Conservation (phyloP, 2,113 vertebrate species). For the Gracilinanus agilis region DNA sequence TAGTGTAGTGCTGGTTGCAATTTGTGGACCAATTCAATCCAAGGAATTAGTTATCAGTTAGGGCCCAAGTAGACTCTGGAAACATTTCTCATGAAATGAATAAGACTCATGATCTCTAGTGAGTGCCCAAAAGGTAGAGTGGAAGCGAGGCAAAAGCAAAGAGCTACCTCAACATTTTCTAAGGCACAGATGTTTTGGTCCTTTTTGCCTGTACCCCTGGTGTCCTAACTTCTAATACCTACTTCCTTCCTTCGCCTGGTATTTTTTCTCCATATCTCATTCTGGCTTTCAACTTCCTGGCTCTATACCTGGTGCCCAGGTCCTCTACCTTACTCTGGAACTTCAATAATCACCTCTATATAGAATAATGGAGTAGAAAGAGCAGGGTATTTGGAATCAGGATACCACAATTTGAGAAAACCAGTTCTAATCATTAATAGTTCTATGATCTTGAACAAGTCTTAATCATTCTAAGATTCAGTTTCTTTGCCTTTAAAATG, state of each 20-base stretch:
- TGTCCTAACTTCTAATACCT: not conserved
- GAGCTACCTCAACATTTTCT: not conserved
- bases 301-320: not conserved
- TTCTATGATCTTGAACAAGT: not conserved
- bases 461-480: not conserved
- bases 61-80: not conserved
- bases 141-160: not conserved
- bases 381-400: not conserved
- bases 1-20: not conserved
- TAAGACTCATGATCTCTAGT: not conserved
- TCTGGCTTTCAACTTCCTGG: not conserved
- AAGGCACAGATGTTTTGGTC: not conserved
- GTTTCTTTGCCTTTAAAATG: not conserved
- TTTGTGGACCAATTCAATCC: not conserved
- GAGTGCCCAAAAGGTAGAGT: not conserved
- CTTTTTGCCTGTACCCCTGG: not conserved
- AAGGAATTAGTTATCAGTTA: not conserved
- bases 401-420: not conserved
- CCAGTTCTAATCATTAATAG: not conserved
- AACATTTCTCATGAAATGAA: not conserved
- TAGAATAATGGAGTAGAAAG: not conserved
- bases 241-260: not conserved
- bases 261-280: not conserved
- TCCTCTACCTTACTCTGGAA: not conserved
- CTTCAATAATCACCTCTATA: not conserved